Evolutionary conservation across 2,113 vertebrate genomes (phyloP).

Genomic region (Nesogale talazaci): DNA sequence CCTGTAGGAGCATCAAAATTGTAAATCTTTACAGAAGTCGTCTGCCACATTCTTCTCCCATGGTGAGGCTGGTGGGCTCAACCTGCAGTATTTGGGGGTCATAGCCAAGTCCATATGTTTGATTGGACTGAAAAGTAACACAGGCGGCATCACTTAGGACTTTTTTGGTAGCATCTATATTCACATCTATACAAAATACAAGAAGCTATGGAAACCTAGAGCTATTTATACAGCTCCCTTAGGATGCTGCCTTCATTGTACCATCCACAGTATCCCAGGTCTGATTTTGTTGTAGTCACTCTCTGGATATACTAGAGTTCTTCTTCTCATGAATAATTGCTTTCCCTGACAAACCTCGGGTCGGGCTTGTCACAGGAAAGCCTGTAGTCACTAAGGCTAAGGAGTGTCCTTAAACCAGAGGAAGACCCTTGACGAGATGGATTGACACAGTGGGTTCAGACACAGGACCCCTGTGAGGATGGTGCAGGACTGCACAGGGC

Average conservation of each 20-base stretch:
- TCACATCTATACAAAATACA: not conserved
- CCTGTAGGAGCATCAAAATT: not conserved
- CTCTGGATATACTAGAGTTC: not conserved
- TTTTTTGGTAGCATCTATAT: not conserved
- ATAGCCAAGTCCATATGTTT: not conserved
- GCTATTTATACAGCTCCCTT: not conserved
- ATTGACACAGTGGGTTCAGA: no score
- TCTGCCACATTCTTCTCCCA: no score
- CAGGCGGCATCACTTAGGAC: not conserved
- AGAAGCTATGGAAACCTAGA: not conserved
- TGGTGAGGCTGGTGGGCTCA: not conserved
- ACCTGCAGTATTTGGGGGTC: not conserved
- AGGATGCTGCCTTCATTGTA: not conserved
- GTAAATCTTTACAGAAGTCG: not conserved
- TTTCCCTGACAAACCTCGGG: slow-evolving; percentile 4
- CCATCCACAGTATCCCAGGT: not conserved
- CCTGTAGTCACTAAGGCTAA: slow-evolving; percentile 41
- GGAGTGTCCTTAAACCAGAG: not conserved
- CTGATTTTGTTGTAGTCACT: not conserved
- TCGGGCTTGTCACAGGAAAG: slow-evolving; percentile 72
- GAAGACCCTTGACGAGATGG: no score
- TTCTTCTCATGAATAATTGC: not conserved
- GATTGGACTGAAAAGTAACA: not conserved
- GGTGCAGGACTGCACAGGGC: no score
- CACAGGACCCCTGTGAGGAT: no score